These are phyloP conservation scores for Chroicocephalus ridibundus DNA, from an alignment of 2,113 vertebrate species.

Conservation along the genomic window DNA sequence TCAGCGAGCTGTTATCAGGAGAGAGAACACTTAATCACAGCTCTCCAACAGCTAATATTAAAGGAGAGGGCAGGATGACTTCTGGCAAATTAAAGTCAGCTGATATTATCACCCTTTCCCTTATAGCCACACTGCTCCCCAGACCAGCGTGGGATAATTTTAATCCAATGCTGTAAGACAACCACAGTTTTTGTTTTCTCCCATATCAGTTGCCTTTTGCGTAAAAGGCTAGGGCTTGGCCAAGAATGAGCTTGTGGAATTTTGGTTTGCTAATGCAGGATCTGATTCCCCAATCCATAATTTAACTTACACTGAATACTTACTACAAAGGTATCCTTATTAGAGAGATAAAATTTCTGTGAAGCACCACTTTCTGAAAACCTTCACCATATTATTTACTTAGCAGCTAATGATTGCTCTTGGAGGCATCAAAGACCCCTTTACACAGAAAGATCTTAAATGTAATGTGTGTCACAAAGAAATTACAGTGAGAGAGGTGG, in stretches of 20 bases:
- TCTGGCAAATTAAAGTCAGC: not conserved
- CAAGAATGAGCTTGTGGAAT: not conserved
- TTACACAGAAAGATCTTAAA: not conserved
- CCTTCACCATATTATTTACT: not conserved
- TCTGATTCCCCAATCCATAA: not conserved
- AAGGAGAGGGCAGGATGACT: not conserved
- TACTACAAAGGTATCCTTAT: not conserved
- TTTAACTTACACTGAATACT: not conserved
- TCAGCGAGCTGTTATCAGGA: not conserved
- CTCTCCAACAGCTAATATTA: not conserved
- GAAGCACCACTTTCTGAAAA: not conserved
- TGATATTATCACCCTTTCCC: not conserved
- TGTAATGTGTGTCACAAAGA: fast-evolving
- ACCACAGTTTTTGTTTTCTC: not conserved
- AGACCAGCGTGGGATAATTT: not conserved
- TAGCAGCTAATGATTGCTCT: not conserved
- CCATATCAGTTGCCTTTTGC: not conserved
- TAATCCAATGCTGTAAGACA: not conserved
- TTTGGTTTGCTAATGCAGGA: not conserved
- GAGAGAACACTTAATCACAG: slow-evolving; percentile 8
- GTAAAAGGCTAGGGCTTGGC: not conserved
- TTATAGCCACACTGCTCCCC: not conserved
- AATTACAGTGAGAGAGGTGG: not conserved
- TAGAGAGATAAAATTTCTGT: not conserved
- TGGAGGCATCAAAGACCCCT: not conserved